Evolutionary conservation across 2,797 vertebrate species (phyloP).

Genomic region (Stomatorhinus walkeri): DNA sequence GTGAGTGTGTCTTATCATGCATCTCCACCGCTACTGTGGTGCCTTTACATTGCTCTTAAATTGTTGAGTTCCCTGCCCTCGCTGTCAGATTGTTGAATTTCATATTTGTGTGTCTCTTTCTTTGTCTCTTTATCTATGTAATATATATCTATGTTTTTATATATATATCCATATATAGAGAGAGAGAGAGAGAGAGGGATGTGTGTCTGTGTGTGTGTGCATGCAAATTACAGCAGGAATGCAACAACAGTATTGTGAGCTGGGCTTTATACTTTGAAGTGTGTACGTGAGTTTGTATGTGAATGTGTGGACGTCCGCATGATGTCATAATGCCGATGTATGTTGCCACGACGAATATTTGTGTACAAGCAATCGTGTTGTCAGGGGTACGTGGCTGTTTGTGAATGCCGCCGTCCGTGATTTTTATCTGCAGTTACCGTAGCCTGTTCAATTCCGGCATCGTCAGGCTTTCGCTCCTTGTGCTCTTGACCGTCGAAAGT

Average conservation of each 20-base stretch:
- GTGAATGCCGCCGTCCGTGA: slow-evolving; percentile 2
- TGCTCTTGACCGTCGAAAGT: not conserved
- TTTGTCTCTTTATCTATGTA: not conserved
- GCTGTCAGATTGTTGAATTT: not conserved
- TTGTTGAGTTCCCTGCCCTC: not conserved
- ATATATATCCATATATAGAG: not conserved
- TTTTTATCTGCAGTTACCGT: not conserved
- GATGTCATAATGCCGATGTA: slow-evolving; percentile 10
- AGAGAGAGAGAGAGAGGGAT: not conserved
- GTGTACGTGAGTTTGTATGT: slow-evolving; percentile 23
- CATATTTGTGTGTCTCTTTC: not conserved
- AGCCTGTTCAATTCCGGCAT: not conserved
- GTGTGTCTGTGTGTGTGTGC: slow-evolving; percentile 19
- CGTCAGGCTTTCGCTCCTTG: not conserved
- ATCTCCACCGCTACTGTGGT: not conserved
- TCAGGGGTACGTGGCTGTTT: slow-evolving; percentile 4
- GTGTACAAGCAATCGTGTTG: not conserved
- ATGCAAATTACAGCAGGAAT: not conserved
- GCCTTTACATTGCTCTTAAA: not conserved
- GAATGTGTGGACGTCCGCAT: slow-evolving; percentile 22
- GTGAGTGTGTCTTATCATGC: not conserved
- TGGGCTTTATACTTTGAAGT: slow-evolving; percentile 20
- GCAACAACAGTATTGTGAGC: not conserved
- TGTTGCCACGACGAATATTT: not conserved
- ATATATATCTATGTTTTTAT: not conserved